Conservation (phyloP, 2,888 invertebrate genomes). For the Digitonthophagus gazella region DNA sequence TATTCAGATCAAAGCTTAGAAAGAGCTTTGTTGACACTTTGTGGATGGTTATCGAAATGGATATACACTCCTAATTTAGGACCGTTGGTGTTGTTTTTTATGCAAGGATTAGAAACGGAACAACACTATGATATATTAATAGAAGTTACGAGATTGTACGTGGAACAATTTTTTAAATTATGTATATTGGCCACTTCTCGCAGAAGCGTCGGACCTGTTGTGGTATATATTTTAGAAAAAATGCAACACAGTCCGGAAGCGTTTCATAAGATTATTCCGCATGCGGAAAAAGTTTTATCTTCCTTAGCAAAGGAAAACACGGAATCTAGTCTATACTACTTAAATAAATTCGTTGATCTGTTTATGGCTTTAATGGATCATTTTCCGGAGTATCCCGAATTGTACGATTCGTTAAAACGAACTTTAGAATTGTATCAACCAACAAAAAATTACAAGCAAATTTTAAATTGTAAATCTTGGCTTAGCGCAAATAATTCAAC, state of each 20-base stretch:
- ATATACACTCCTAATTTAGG: conserved; percentile 63
- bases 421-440: conserved; percentile 44
- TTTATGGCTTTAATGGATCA: conserved; percentile 55
- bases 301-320: conserved; percentile 59
- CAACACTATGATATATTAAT: conserved; percentile 52
- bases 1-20: conserved; percentile 57
- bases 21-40: conserved; percentile 63
- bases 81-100: conserved; percentile 65
- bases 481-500: conserved; percentile 38
- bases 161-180: conserved; percentile 59
- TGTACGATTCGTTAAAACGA: conserved; percentile 45
- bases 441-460: conserved; percentile 40
- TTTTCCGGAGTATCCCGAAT: conserved; percentile 49
- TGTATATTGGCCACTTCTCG: conserved; percentile 58
- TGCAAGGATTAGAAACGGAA: conserved; percentile 59
- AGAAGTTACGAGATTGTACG: conserved; percentile 61
- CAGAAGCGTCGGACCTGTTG: conserved; percentile 60
- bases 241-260: conserved; percentile 60
- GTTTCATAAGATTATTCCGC: conserved; percentile 59
- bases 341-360: conserved; percentile 64
- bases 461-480: conserved; percentile 49
- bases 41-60: conserved; percentile 67
- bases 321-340: conserved; percentile 48
- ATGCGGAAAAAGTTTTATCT: conserved; percentile 55
- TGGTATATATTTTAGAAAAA: conserved; percentile 63